Evolutionary conservation across 2,113 vertebrate species (phyloP).

Genomic region (Lophura nycthemera): DNA sequence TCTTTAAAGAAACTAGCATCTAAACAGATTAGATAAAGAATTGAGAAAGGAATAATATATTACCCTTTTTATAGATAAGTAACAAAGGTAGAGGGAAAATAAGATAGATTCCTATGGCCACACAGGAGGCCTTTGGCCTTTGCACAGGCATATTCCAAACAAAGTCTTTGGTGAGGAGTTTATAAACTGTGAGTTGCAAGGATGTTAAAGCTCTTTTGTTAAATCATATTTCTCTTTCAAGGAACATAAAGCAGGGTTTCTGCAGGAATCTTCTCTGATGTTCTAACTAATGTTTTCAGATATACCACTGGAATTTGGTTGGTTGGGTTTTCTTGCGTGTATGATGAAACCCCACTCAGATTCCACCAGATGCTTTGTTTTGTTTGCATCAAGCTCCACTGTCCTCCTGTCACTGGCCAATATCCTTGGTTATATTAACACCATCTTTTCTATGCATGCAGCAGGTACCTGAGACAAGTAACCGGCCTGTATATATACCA

Average conservation of each 20-base stretch:
- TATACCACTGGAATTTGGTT: neutral
- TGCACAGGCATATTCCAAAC: neutral
- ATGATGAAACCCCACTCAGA: neutral
- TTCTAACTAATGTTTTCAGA: slow-evolving; percentile 14
- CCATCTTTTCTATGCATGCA: neutral
- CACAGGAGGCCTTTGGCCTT: slow-evolving; percentile 24
- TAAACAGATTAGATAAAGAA: slow-evolving; percentile 47
- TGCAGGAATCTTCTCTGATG: neutral
- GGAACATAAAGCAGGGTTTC: slow-evolving; percentile 11
- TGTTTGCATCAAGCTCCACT: neutral
- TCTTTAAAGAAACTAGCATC: slow-evolving; percentile 40
- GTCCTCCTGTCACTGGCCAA: neutral
- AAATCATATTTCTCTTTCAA: slow-evolving; percentile 32
- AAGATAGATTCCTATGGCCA: slow-evolving; percentile 10
- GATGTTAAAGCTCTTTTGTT: slow-evolving; percentile 22
- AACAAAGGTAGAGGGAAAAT: slow-evolving; percentile 27
- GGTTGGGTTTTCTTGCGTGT: neutral
- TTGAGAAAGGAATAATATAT: slow-evolving; percentile 20
- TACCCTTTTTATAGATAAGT: slow-evolving; percentile 24
- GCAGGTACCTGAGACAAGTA: neutral
- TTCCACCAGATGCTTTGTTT: neutral
- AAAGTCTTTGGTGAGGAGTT: slow-evolving; percentile 15
- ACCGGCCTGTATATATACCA: neutral
- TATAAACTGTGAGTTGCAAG: slow-evolving; percentile 35
- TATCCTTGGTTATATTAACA: neutral